These are phyloP conservation scores for Hypercompe scribonia DNA, from an alignment of 2,888 invertebrate species.

Conservation along the genomic window DNA sequence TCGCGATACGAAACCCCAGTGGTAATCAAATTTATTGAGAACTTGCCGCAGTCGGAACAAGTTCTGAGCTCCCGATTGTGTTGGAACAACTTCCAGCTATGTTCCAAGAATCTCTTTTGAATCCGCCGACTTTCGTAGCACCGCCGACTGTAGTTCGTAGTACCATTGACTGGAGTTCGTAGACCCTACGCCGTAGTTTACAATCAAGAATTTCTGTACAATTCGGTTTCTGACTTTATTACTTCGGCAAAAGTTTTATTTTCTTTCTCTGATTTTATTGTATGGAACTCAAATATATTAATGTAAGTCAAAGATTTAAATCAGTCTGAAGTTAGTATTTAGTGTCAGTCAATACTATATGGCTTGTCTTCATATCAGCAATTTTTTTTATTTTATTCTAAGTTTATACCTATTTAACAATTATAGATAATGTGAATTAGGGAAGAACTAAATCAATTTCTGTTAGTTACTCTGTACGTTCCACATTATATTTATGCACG, in stretches of 20 bases:
- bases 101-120: slow-evolving; percentile 46
- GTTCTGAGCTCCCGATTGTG: slow-evolving; percentile 47
- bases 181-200: slow-evolving; percentile 21
- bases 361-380: background rate
- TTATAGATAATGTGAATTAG: background rate
- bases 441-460: too few relatives aligned
- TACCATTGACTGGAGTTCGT: slow-evolving; percentile 17
- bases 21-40: slow-evolving; percentile 50
- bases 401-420: background rate
- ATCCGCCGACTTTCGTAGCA: slow-evolving; percentile 29
- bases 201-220: slow-evolving; percentile 27
- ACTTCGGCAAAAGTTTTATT: slow-evolving; percentile 31
- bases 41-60: slow-evolving; percentile 40
- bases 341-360: background rate
- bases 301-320: background rate
- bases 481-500: too few relatives aligned
- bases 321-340: background rate
- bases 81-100: slow-evolving; percentile 48
- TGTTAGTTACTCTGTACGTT: too few relatives aligned
- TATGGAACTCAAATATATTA: background rate
- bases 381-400: background rate
- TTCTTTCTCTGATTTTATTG: slow-evolving; percentile 30
- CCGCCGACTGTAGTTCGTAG: slow-evolving; percentile 18
- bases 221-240: slow-evolving; percentile 40
- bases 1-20: slow-evolving; percentile 21